Evolutionary conservation across 2,797 vertebrate species (phyloP).

Genomic region (Holocentrus rufus): DNA sequence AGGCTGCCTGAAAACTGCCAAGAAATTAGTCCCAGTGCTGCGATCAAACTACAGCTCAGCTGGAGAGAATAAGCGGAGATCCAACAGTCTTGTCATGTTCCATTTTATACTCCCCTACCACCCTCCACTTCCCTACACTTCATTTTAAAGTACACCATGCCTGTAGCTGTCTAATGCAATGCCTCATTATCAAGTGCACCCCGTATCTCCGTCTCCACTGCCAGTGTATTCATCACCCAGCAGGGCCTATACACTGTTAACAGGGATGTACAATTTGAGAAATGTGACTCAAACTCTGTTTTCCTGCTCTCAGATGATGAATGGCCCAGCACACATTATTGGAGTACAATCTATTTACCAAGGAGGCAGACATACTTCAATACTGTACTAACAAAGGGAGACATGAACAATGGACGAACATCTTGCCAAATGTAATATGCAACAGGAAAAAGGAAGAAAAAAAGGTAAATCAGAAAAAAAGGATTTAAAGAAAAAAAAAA

Average conservation of each 20-base stretch:
- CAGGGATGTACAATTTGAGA: slow-evolving; percentile 33
- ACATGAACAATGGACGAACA: background rate
- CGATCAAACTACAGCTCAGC: slow-evolving; percentile 75
- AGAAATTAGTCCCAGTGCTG: slow-evolving; percentile 80
- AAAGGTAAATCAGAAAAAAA: background rate
- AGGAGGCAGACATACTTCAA: slow-evolving; percentile 2
- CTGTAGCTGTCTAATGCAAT: slow-evolving; percentile 70
- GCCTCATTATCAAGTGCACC: slow-evolving; percentile 69
- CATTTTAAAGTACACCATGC: slow-evolving; percentile 64
- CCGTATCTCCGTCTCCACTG: slow-evolving; percentile 56
- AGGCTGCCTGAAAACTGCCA: slow-evolving; percentile 70
- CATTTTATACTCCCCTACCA: slow-evolving; percentile 60
- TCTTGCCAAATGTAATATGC: background rate
- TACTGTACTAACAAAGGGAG: background rate
- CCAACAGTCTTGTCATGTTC: slow-evolving; percentile 79
- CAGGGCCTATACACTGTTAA: slow-evolving; percentile 46
- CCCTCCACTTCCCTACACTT: slow-evolving; percentile 38
- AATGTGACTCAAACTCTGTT: slow-evolving; percentile 33
- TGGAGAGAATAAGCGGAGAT: slow-evolving; percentile 76
- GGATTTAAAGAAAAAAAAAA: background rate
- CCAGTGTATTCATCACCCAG: slow-evolving; percentile 69
- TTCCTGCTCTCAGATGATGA: slow-evolving; percentile 27
- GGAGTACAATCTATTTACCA: slow-evolving; percentile 8
- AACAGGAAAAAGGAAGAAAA: background rate
- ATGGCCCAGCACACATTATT: slow-evolving; percentile 21